Percentiles rank a stretch among this genome's conserved stretches.
These are phyloP conservation scores for Gadopsis bispinosus DNA, from an alignment of 2,797 vertebrate species.

Conservation along the genomic window DNA sequence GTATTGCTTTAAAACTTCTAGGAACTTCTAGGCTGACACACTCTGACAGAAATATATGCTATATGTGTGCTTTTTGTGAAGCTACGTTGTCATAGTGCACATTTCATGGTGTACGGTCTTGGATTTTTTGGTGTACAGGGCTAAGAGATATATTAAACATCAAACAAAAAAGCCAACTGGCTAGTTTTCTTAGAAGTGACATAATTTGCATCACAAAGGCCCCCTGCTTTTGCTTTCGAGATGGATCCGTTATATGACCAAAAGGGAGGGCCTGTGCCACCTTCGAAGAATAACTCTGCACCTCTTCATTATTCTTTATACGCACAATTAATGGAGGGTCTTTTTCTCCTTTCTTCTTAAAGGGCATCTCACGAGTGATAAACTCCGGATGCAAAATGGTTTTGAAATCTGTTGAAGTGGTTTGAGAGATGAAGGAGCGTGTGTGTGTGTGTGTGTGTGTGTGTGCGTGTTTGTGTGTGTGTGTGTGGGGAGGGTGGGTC, in stretches of 20 bases:
- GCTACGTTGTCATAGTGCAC: neutral
- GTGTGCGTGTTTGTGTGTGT: too few species aligned
- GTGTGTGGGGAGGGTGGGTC: slow-evolving; percentile 35
- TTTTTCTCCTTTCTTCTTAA: slow-evolving; percentile 61
- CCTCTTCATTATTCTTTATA: slow-evolving; percentile 74
- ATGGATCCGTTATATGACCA: slow-evolving; percentile 48
- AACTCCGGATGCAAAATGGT: slow-evolving; percentile 68
- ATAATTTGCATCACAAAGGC: slow-evolving; percentile 65
- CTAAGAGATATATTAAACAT: neutral
- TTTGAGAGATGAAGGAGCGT: slow-evolving; percentile 62
- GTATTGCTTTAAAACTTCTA: too few species aligned
- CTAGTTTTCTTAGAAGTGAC: slow-evolving; percentile 15
- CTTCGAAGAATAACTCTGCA: slow-evolving; percentile 62
- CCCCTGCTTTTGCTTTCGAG: slow-evolving; percentile 48
- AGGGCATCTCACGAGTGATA: slow-evolving; percentile 78
- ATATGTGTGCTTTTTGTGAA: neutral
- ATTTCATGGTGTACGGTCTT: slow-evolving; percentile 14
- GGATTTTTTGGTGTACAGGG: neutral
- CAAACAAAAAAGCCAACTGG: slow-evolving; percentile 20
- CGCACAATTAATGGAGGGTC: slow-evolving; percentile 70
- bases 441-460: too few species aligned
- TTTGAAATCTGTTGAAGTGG: slow-evolving; percentile 72
- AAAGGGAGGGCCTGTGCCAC: slow-evolving; percentile 54
- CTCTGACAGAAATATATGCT: neutral
- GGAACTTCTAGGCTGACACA: neutral